Evolutionary conservation across 2,888 invertebrate species (phyloP), one percentile per base, ranked within the genome.

Genomic region (Schizotus pectinicornis): DNA sequence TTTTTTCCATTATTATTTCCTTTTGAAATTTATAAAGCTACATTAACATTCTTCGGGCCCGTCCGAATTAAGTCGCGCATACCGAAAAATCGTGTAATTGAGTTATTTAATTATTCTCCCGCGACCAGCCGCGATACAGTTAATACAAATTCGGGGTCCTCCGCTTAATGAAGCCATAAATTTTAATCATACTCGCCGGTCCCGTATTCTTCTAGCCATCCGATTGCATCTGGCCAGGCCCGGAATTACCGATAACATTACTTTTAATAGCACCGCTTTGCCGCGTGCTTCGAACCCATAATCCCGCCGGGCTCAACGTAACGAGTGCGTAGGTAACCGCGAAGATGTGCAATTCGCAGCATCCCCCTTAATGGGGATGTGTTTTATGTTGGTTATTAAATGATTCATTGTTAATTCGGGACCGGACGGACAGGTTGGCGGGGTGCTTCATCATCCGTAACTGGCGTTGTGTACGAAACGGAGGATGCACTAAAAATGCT

Each of bases 101-200:
- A 59, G 54, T 59, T 59, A 59, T 49, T 53, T 38, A 7, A 33
- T 36, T 38, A 31, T 42, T 49, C 48, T 22, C 22, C 22, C 13
- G 32, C n/a, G 12, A 31, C 30, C 7, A 42, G 14, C 7, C 32
- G 11, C 42, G 42, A 13, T 42, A 12, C 8, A 32, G 32, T 32
- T 43, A 43, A 43, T 43, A 22, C 22, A 22, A 22, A 22, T 22
- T 22, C 31, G 33, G 33, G 45, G 36, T 49, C 30, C 9, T 58
- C 51, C 42, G 45, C 51, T 47, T 67, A 63, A 67, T 64, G 60
- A 62, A 65, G 63, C 63, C 33, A 57, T 65, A 65, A 67, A 67
- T 57, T 63, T 63, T 60, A 61, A 63, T 64, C 58, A 54, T 49
- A 36, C 35, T n/a, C 43, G 43, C 37, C 49, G 37, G 43, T 22